Evolutionary conservation across 2,888 invertebrate genomes (phyloP).

Genomic region (Furcula furcula): DNA sequence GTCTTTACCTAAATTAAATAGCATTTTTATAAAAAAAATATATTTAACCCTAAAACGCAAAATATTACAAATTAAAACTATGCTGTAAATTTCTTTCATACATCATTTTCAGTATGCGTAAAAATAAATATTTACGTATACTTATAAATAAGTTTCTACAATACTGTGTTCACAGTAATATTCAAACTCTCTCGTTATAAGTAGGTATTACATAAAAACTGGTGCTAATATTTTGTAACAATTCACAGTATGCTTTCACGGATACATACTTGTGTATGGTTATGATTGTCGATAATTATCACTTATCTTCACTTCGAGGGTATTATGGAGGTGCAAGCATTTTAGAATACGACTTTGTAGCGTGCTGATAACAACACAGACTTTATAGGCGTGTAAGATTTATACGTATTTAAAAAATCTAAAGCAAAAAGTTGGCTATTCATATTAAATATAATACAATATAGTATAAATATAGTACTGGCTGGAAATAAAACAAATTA

Average conservation of each 20-base stretch:
- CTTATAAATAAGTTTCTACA: no score
- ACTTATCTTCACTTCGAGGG: not conserved
- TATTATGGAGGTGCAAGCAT: slow-evolving; percentile 14
- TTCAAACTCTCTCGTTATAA: slow-evolving; percentile 24
- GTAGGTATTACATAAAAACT: slow-evolving; percentile 26
- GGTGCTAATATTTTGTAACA: slow-evolving; percentile 29
- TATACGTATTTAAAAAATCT: slow-evolving; percentile 6
- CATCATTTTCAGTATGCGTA: no score
- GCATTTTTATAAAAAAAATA: no score
- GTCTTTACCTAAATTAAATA: no score
- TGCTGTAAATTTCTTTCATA: no score
- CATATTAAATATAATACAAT: not conserved
- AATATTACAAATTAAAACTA: no score
- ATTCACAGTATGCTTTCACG: slow-evolving; percentile 37
- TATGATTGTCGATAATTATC: slow-evolving; percentile 36
- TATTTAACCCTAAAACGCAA: no score
- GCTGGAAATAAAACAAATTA: no score
- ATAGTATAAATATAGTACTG: not conserved
- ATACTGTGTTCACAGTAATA: no score
- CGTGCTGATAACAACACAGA: slow-evolving; percentile 18
- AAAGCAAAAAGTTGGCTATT: slow-evolving; percentile 13
- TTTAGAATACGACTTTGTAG: slow-evolving; percentile 7
- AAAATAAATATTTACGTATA: no score
- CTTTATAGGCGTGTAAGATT: no score
- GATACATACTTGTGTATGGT: slow-evolving; percentile 28